A percentile compares a stretch with the other conserved stretches of the same genome.
phyloP scores from a whole-genome alignment of 2,888 invertebrate species.

The Lottia gigantea region DNA sequence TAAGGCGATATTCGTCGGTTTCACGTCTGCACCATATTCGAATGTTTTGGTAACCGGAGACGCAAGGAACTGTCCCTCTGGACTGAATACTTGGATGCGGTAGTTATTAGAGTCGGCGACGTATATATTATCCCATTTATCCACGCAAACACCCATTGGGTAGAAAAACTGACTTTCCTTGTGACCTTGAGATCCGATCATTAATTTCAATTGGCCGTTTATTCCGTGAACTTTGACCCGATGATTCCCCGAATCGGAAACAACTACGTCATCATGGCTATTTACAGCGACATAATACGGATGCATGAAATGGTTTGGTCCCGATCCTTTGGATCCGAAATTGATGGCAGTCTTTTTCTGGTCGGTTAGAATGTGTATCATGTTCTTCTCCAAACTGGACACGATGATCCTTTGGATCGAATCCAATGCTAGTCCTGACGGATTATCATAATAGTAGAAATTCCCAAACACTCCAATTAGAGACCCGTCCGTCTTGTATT shows the following conservation, averaged over 20 bases:
- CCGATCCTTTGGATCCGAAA: constrained; percentile 49
- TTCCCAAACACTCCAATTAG: constrained; percentile 38
- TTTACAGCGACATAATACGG: constrained; percentile 50
- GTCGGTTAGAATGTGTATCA: constrained; percentile 45
- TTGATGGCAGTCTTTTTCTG: constrained; percentile 42
- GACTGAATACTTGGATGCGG: constrained; percentile 52
- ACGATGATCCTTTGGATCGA: constrained; percentile 39
- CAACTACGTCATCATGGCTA: constrained; percentile 44
- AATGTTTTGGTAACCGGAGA: constrained; percentile 44
- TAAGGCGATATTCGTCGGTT: constrained; percentile 44
- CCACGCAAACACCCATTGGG: constrained; percentile 55
- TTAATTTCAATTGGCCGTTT: constrained; percentile 41
- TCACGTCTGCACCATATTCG: constrained; percentile 44
- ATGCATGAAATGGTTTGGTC: constrained; percentile 40
- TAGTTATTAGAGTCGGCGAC: constrained; percentile 58
- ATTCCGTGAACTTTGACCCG: constrained; percentile 48
- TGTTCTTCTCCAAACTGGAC: constrained; percentile 46
- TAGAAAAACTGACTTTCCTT: constrained; percentile 47
- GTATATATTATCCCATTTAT: constrained; percentile 49
- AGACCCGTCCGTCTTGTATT: constrained; percentile 41
- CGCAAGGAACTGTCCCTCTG: constrained; percentile 41
- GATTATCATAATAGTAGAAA: constrained; percentile 47
- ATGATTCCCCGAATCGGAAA: constrained; percentile 53
- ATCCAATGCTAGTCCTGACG: constrained; percentile 45
- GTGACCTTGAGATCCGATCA: constrained; percentile 45